phyloP scores from a whole-genome alignment of 2,888 invertebrate species.

The Hesperia comma region DNA sequence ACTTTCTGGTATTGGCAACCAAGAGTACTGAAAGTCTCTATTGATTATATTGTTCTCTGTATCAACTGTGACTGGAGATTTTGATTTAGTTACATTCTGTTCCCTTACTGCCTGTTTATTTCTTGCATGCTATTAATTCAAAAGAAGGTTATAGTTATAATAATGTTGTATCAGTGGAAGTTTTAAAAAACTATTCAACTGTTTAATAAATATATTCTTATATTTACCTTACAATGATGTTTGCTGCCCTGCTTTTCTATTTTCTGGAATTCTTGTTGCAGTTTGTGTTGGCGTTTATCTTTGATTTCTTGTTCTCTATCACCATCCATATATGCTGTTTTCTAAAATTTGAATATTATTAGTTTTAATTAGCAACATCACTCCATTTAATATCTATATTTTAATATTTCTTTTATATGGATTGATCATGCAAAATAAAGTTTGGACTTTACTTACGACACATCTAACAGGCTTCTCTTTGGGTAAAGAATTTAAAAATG shows the following conservation, averaged over 20 bases:
- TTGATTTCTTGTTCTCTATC: slow-evolving; percentile 60
- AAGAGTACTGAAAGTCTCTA: slow-evolving; percentile 70
- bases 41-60: slow-evolving; percentile 49
- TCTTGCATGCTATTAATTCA: slow-evolving; percentile 17
- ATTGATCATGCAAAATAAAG: neutral
- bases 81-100: slow-evolving; percentile 47
- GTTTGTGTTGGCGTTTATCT: slow-evolving; percentile 62
- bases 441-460: slow-evolving; percentile 57
- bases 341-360: slow-evolving; percentile 52
- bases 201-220: too few relatives aligned
- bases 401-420: too few relatives aligned
- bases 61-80: slow-evolving; percentile 51
- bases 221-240: slow-evolving; percentile 56
- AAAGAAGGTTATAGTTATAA: neutral
- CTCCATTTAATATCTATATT: too few relatives aligned
- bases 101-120: slow-evolving; percentile 7
- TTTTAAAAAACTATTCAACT: too few relatives aligned
- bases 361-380: too few relatives aligned
- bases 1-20: slow-evolving; percentile 78
- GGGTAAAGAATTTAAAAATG: slow-evolving; percentile 69
- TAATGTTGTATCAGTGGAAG: too few relatives aligned
- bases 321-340: slow-evolving; percentile 66
- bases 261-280: slow-evolving; percentile 70
- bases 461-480: slow-evolving; percentile 60
- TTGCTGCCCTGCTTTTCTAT: slow-evolving; percentile 65